Base-by-base conservation (phyloP, 2,113 vertebrate genomes). In the Vulpes ferrilata region DNA sequence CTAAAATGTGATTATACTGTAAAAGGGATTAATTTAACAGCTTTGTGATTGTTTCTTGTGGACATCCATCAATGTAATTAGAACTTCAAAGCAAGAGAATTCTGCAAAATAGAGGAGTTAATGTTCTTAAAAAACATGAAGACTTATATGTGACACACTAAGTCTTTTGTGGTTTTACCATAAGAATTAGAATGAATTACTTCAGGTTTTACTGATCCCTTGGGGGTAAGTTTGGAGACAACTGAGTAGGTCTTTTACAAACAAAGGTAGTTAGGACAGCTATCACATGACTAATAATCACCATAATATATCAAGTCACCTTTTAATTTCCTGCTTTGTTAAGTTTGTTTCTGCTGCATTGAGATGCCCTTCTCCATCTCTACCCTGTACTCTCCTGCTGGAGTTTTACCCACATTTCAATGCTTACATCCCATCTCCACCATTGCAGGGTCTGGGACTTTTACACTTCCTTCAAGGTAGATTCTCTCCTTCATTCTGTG, bases 1-100 rank as follows among this genome's bases (percentile, higher is more conserved):
- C 48, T 81, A 78, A 81, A 43, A 96, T 96, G 67, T 64, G 38
- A 88, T 81, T 97, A 69, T 89, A 88, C 60, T 89, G 60, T 80
- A 69, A 93, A 88, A 96, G 43, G 38, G 17, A 64, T 95, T 95
- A 93, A 85, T 85, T 92, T 93, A 96, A 82, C 38, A 95, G 51
- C 35, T 84, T 96, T 35, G 3, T 82, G 78, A 93, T 59, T 35
- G 22, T 93, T 98, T 97, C 74, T 80, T 19, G 25, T 38, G 55
- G 48, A 51, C 27, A 60, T 74, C 94, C 4, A 2, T 25, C 11
- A 90, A 9, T 7, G 3, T 53, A 69, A 78, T 25, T 84, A 79
- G 62, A 92, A 84, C 94, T 53, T 78, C 71, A 81, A 3, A 78
- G 51, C 11, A 73, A 60, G 5, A 43, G 74, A 85, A 91, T 92